Evolutionary conservation across 1,140 invertebrate genomes (phyloP).

Genomic region (Drosophila albomicans): DNA sequence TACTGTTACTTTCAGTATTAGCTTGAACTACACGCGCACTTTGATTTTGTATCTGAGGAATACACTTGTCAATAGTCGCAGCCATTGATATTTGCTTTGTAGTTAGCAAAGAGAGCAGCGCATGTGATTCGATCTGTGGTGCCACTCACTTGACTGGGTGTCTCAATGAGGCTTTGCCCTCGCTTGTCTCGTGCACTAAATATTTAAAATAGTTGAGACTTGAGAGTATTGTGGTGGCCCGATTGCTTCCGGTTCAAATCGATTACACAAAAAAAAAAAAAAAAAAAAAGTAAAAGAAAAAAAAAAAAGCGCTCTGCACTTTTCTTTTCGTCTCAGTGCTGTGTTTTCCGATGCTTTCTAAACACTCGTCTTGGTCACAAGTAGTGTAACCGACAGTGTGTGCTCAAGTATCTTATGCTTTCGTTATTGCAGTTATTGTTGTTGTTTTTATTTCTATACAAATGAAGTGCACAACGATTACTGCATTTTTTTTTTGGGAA

Average conservation of each 20-base stretch:
- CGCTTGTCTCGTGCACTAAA: constrained; percentile 78
- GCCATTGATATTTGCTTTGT: constrained; percentile 68
- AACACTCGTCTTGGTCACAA: constrained; percentile 28
- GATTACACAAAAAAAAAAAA: constrained; percentile 62
- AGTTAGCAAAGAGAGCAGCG: constrained; percentile 53
- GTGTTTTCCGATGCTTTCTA: constrained; percentile 40
- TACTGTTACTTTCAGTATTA: not conserved
- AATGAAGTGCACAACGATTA: constrained; percentile 79
- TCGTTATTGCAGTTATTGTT: constrained; percentile 24
- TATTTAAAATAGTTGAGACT: constrained; percentile 80
- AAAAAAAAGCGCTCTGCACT: constrained; percentile 65
- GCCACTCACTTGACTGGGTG: constrained; percentile 11
- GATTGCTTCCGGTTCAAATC: constrained; percentile 84
- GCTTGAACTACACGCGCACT: constrained; percentile 15
- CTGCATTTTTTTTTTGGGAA: constrained; percentile 63
- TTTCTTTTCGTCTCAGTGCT: constrained; percentile 48
- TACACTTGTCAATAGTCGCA: constrained; percentile 55
- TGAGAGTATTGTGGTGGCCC: constrained; percentile 67
- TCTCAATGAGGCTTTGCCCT: constrained; percentile 45
- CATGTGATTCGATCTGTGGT: constrained; percentile 59
- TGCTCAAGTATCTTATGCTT: constrained; percentile 65
- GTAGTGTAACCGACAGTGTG: constrained; percentile 47
- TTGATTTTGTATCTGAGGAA: constrained; percentile 33
- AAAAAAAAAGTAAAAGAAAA: not conserved
- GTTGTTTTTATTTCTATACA: constrained; percentile 58